A percentile compares a stretch with the other conserved stretches of the same genome.
These are phyloP conservation scores for Alsophila aescularia DNA, from an alignment of 2,888 invertebrate species.

Conservation along the genomic window DNA sequence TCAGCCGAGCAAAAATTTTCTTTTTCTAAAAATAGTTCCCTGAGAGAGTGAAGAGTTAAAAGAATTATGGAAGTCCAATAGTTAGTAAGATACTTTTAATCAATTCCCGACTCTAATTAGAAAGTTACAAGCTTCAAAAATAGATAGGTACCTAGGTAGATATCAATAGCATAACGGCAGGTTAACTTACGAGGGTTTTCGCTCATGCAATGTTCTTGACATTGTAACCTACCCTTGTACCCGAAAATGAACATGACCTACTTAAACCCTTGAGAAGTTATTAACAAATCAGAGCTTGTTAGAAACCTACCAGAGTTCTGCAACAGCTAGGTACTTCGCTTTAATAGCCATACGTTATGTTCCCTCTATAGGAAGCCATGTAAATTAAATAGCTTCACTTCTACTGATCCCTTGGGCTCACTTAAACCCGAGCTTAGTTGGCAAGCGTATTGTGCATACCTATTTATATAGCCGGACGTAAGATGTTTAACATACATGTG, in stretches of 20 bases:
- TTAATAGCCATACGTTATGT: slow-evolving; percentile 29
- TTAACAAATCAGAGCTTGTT: slow-evolving; percentile 27
- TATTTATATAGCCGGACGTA: slow-evolving; percentile 27
- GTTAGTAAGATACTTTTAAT: too few species aligned
- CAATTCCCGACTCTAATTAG: too few species aligned
- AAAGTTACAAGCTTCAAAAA: too few species aligned
- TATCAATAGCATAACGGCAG: neutral
- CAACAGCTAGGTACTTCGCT: slow-evolving; percentile 24
- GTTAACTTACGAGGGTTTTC: neutral
- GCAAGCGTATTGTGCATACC: slow-evolving; percentile 27
- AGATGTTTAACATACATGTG: slow-evolving; percentile 10
- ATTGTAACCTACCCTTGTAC: slow-evolving; percentile 9
- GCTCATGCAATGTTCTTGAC: slow-evolving; percentile 5
- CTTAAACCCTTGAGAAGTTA: slow-evolving; percentile 19
- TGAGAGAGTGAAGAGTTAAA: too few species aligned
- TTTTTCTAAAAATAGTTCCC: too few species aligned
- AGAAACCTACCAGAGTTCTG: slow-evolving; percentile 18
- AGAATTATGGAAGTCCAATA: too few species aligned
- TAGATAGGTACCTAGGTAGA: too few species aligned
- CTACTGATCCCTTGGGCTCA: slow-evolving; percentile 35
- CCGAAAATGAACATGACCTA: slow-evolving; percentile 17
- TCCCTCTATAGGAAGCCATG: slow-evolving; percentile 27
- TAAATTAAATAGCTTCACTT: slow-evolving; percentile 38
- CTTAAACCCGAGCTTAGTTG: slow-evolving; percentile 37
- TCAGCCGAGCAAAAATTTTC: too few species aligned